Conservation (phyloP, 2,888 invertebrate species). For the Eilema depressum region DNA sequence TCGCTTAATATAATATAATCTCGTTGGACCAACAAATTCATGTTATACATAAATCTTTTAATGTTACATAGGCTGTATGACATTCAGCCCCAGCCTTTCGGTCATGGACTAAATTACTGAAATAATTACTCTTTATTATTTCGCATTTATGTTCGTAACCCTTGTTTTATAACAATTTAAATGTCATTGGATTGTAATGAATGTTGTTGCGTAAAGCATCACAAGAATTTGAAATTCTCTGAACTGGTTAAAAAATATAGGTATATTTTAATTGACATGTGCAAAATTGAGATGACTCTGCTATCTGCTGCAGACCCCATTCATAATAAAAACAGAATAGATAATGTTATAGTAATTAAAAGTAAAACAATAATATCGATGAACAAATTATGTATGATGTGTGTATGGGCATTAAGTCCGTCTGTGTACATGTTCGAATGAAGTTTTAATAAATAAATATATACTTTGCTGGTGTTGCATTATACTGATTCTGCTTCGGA, state of each 20-base stretch:
- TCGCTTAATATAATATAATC: not conserved
- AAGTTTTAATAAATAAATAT: too few species aligned
- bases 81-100: constrained; percentile 41
- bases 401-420: too few species aligned
- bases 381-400: too few species aligned
- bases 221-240: not conserved
- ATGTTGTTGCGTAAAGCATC: not conserved
- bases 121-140: constrained; percentile 38
- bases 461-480: not conserved
- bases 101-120: constrained; percentile 49
- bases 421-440: too few species aligned
- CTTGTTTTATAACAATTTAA: constrained; percentile 8
- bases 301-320: too few species aligned
- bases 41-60: constrained; percentile 7
- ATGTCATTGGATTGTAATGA: constrained; percentile 4
- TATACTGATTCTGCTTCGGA: not conserved
- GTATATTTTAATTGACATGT: not conserved
- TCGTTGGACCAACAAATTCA: not conserved
- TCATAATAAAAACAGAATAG: too few species aligned
- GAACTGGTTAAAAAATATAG: too few species aligned
- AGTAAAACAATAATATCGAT: not conserved
- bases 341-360: too few species aligned
- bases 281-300: not conserved
- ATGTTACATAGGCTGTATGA: constrained; percentile 25
- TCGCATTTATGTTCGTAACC: constrained; percentile 13